phyloP scores from a whole-genome alignment of 2,888 invertebrate genomes.

The Neoascia interrupta region DNA sequence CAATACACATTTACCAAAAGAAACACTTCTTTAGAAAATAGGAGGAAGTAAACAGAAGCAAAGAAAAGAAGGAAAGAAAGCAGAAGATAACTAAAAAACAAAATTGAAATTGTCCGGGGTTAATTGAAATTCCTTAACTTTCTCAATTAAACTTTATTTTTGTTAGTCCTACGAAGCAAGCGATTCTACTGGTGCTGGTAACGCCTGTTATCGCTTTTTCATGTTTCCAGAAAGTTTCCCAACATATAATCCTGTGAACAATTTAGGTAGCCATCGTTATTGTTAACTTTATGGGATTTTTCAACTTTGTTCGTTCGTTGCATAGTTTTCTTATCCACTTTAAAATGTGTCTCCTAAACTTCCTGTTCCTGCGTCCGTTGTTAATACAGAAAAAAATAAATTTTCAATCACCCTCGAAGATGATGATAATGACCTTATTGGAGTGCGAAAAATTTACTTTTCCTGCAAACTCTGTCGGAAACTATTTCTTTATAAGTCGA shows the following conservation, averaged over 20 bases:
- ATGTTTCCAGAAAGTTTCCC: slow-evolving; percentile 56
- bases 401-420: slow-evolving; percentile 53
- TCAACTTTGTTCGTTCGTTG: background rate
- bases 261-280: slow-evolving; percentile 67
- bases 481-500: slow-evolving; percentile 20
- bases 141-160: slow-evolving; percentile 79
- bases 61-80: slow-evolving; percentile 7
- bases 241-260: slow-evolving; percentile 67
- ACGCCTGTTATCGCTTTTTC: slow-evolving; percentile 65
- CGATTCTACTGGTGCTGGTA: slow-evolving; percentile 20
- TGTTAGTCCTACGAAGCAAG: slow-evolving; percentile 3
- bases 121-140: slow-evolving; percentile 80
- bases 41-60: background rate
- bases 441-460: slow-evolving; percentile 36
- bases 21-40: slow-evolving; percentile 51
- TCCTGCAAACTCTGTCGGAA: slow-evolving; percentile 10
- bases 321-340: background rate
- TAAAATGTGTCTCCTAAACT: background rate
- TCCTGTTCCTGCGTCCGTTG: slow-evolving; percentile 24
- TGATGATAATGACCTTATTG: slow-evolving; percentile 27
- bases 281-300: slow-evolving; percentile 58
- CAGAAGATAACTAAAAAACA: slow-evolving; percentile 58
- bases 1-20: slow-evolving; percentile 18
- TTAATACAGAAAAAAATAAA: slow-evolving; percentile 29
- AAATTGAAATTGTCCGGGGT: slow-evolving; percentile 75